Percentiles rank a stretch among this genome's conserved stretches.
Evolutionary conservation across 1,140 invertebrate species (phyloP).

Genomic region (Drosophila repletoides): DNA sequence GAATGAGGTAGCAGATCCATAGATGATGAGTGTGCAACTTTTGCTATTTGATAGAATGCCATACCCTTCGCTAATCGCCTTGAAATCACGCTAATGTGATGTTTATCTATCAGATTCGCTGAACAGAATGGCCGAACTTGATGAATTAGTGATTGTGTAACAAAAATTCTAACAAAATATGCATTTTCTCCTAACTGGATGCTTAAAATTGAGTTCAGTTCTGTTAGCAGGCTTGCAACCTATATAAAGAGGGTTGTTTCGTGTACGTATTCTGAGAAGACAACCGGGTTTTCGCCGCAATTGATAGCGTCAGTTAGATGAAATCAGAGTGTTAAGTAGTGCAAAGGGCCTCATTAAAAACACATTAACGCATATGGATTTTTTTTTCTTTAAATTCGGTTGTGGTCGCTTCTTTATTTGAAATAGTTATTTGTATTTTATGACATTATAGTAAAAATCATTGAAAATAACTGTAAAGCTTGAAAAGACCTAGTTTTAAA

Average conservation of each 20-base stretch:
- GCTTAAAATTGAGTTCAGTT: no score
- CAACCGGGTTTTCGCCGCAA: slow-evolving; percentile 22
- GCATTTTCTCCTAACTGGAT: slow-evolving; percentile 25
- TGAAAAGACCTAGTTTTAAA: no score
- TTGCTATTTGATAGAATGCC: no score
- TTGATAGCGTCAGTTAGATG: slow-evolving; percentile 32
- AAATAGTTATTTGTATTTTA: no score
- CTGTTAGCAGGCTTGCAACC: no score
- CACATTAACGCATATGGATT: slow-evolving; percentile 35
- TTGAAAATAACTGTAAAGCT: no score
- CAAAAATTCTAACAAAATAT: slow-evolving; percentile 43
- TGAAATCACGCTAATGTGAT: slow-evolving; percentile 68
- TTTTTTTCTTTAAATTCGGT: slow-evolving; percentile 10
- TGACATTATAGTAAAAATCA: no score
- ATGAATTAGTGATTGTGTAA: slow-evolving; percentile 31
- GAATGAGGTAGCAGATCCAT: slow-evolving; percentile 25
- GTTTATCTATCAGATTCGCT: slow-evolving; percentile 46
- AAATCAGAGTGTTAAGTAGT: slow-evolving; percentile 31
- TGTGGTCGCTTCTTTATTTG: no score
- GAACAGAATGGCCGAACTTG: slow-evolving; percentile 20
- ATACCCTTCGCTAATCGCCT: slow-evolving; percentile 52
- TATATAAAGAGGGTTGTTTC: slow-evolving; percentile 31
- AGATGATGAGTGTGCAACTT: slow-evolving; percentile 46
- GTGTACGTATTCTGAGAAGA: neutral
- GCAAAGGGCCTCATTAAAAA: slow-evolving; percentile 49